Percentiles rank a stretch among this genome's conserved stretches.
phyloP scores from a whole-genome alignment of 2,888 invertebrate genomes.

The Euclidia mi region DNA sequence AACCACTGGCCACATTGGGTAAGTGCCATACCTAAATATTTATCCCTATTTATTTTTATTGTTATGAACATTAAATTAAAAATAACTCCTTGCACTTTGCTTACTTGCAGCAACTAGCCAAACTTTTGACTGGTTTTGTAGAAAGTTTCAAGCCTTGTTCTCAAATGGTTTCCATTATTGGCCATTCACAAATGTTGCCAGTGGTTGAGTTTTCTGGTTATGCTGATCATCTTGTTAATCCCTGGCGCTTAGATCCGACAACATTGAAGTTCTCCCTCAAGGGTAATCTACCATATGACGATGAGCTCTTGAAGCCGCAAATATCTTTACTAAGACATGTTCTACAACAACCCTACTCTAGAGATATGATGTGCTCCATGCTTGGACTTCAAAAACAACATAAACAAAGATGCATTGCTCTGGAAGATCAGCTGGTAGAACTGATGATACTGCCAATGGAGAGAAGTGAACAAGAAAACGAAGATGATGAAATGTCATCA shows the following conservation, averaged over 20 bases:
- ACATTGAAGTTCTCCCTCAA: conserved; percentile 92
- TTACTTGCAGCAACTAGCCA: conserved; percentile 93
- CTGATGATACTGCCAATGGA: conserved; percentile 98
- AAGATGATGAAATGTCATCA: conserved; percentile 90
- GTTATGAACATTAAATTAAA: too few species aligned
- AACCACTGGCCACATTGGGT: conserved; percentile 98
- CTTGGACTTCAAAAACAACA: conserved; percentile 97
- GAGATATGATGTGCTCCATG: conserved; percentile 99
- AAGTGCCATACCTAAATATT: too few species aligned
- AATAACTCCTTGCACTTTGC: too few species aligned
- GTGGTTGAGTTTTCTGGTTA: conserved; percentile 98
- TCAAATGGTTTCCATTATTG: conserved; percentile 98
- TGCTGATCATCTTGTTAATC: conserved; percentile 96
- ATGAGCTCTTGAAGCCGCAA: conserved; percentile 96
- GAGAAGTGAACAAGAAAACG: conserved; percentile 93
- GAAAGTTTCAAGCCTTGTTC: conserved; percentile 98
- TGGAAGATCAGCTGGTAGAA: conserved; percentile 98
- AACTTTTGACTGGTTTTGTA: conserved; percentile 96
- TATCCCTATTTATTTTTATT: too few species aligned
- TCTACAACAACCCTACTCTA: conserved; percentile 97
- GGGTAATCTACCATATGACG: conserved; percentile 96
- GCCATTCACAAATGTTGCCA: conserved; percentile 97
- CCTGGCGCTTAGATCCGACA: conserved; percentile 97
- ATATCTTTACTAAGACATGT: conserved; percentile 96
- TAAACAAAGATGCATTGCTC: conserved; percentile 95